These are phyloP conservation scores for Takifugu rubripes DNA, from an alignment of 2,797 vertebrate genomes.

Conservation along the genomic window DNA sequence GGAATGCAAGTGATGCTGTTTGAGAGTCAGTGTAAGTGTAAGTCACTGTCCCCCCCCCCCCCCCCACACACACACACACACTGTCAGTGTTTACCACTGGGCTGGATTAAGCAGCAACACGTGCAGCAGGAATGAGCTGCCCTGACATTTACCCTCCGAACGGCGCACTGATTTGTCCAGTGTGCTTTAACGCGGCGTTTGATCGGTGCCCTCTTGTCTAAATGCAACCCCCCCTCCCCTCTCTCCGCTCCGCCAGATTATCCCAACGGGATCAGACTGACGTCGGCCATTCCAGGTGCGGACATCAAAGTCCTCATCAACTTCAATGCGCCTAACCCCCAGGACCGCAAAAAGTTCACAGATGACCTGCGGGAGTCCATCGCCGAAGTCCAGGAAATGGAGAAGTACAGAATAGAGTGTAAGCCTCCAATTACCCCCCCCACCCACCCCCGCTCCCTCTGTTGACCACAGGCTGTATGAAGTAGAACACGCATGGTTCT, in stretches of 20 bases:
- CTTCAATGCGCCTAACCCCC: conserved; percentile 97
- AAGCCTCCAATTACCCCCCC: conserved; percentile 68
- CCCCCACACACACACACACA: too few species aligned
- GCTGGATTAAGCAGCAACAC: conserved; percentile 27
- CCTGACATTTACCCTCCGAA: conserved; percentile 41
- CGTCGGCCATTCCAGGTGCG: conserved; percentile 91
- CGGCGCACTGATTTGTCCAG: conserved; percentile 28
- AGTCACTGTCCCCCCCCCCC: not conserved
- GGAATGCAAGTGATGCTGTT: conserved; percentile 98
- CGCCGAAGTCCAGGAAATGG: conserved; percentile 98
- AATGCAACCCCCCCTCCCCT: conserved; percentile 25
- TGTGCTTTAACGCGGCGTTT: conserved; percentile 33
- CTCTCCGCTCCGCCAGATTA: conserved; percentile 80
- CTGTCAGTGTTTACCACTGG: conserved; percentile 37
- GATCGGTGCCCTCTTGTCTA: conserved; percentile 31
- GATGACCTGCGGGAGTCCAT: conserved; percentile 95
- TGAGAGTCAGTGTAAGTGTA: conserved; percentile 93
- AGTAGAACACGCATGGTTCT: conserved; percentile 47
- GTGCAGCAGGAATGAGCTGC: conserved; percentile 18
- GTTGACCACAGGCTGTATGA: conserved; percentile 28
- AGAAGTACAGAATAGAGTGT: conserved; percentile 99
- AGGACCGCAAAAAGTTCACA: conserved; percentile 98
- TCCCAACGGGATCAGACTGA: conserved; percentile 94
- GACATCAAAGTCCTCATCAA: conserved; percentile 97
- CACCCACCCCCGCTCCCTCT: conserved; percentile 10